A percentile compares a stretch with the other conserved stretches of the same genome.
phyloP scores from a whole-genome alignment of 2,113 vertebrate genomes.

The Anhinga rufa region DNA sequence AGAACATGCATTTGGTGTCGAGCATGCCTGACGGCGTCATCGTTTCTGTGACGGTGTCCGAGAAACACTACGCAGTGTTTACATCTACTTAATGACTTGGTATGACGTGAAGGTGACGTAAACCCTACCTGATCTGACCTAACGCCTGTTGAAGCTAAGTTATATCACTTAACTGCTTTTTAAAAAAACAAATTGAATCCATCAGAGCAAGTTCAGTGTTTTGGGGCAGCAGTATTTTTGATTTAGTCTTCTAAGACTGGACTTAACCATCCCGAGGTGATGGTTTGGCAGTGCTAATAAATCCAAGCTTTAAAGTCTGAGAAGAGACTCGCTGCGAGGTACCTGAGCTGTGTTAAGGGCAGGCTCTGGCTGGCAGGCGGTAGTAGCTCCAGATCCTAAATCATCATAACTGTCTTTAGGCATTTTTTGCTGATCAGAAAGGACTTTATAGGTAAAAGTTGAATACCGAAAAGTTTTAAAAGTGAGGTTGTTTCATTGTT shows the following conservation, averaged over 20 bases:
- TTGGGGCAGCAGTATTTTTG: neutral
- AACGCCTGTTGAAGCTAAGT: neutral
- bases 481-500: neutral
- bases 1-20: neutral
- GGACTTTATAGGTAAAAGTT: neutral
- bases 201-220: neutral
- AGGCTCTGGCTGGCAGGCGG: neutral
- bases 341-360: neutral
- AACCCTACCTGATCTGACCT: neutral
- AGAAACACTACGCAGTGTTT: neutral
- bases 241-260: neutral
- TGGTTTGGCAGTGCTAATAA: neutral
- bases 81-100: neutral
- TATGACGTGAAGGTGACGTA: neutral
- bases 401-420: neutral
- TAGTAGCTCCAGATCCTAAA: neutral
- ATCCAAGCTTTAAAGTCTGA: neutral
- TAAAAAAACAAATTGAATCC: neutral
- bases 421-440: neutral
- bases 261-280: neutral
- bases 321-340: rapidly evolving
- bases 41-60: neutral
- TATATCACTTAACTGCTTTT: neutral
- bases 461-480: neutral
- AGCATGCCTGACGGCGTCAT: neutral